Base-by-base conservation (phyloP, 2,797 vertebrate genomes). In the Brotogeris chrysoptera region DNA sequence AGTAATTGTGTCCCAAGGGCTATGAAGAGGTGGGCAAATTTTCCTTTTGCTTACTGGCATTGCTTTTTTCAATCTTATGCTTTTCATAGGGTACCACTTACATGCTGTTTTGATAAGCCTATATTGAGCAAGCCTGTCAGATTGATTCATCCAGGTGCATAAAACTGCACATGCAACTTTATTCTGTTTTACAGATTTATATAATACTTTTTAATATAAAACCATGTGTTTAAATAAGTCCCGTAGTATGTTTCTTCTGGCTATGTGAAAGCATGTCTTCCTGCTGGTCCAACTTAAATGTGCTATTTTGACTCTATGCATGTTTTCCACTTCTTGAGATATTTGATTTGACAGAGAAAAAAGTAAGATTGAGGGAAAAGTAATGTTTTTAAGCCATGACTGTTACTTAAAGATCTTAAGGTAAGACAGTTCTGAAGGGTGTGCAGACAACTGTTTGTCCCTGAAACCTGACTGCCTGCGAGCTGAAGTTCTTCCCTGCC, bases 291-390 rank as follows among this genome's bases (percentile, higher is more conserved):
- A n/a, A 32, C 28, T 44, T 76, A 84, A 70, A n/a, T 38, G 15
- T 2, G 0, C 41, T 63, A 1, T 32, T 82, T 80, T 88, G 49
- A 57, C 21, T 53, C 4, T 34, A 30, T 57, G n/a, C 2, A 0
- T 55, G n/a, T 39, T 70, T 92, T 90, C 25, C 36, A 36, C 36
- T 36, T 38, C 34, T 64, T 70, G 44, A 66, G 21, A 13, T 52
- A 60, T 2, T 85, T 61, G 39, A 46, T 57, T 27, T 74, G 49
- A 59, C 80, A 36, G 38, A 52, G 17, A 32, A 83, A 77, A 69
- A 47, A 8, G 7, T 10, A 88, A 18, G 9, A 41, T 4, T 77
- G 65, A 66, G 16, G n/a, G 19, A 47, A 73, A 8, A 71, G 8
- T 47, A 66, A 25, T 36, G 11, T 8, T 11, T 77, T 82, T 66